Evolutionary conservation across 2,113 vertebrate genomes (phyloP).

Genomic region (Spea bombifrons): DNA sequence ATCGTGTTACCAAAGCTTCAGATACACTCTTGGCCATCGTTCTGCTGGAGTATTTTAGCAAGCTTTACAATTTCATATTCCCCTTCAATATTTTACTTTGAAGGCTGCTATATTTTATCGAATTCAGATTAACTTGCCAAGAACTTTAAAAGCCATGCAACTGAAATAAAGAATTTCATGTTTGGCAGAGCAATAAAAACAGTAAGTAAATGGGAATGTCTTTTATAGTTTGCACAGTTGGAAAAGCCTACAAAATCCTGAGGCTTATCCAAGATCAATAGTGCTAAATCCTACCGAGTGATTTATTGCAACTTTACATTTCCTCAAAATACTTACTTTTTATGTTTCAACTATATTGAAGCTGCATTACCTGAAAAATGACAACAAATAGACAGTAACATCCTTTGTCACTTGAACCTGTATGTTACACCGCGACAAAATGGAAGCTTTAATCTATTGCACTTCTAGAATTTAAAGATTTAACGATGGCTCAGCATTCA

Average conservation of each 20-base stretch:
- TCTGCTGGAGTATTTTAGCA: neutral
- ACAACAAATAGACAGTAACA: too few relatives aligned
- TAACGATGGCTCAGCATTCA: too few relatives aligned
- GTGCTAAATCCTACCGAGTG: neutral
- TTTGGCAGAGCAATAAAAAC: neutral
- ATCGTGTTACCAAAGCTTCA: too few relatives aligned
- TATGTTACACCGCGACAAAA: too few relatives aligned
- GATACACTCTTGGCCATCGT: too few relatives aligned
- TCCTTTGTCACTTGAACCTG: too few relatives aligned
- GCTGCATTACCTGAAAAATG: too few relatives aligned
- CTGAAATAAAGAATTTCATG: neutral
- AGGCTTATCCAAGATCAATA: neutral
- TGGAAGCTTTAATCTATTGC: too few relatives aligned
- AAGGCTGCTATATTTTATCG: neutral
- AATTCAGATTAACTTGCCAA: neutral
- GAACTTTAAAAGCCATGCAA: neutral
- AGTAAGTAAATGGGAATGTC: neutral
- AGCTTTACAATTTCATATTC: neutral
- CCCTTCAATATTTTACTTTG: neutral
- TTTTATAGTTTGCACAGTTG: neutral
- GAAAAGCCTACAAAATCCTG: neutral
- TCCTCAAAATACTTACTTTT: too few relatives aligned
- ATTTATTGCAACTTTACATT: neutral
- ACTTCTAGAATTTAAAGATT: too few relatives aligned
- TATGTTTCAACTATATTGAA: too few relatives aligned